phyloP scores from a whole-genome alignment of 2,888 invertebrate species.

The Habroteleia sp. region DNA sequence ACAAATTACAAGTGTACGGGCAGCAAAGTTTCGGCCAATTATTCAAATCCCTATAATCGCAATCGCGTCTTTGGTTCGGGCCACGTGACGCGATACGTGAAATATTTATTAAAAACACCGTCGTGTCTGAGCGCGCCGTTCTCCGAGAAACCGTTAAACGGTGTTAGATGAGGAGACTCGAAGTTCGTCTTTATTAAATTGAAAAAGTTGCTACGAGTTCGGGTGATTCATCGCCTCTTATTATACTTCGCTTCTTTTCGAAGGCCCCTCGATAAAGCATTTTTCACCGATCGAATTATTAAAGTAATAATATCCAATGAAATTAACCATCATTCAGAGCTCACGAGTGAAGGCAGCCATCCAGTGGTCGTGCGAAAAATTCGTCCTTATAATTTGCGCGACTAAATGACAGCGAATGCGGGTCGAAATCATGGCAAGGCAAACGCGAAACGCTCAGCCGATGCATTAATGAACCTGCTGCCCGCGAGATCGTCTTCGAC shows the following conservation, averaged over 20 bases:
- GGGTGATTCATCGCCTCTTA: constrained; percentile 53
- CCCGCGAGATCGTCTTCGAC: too few relatives aligned
- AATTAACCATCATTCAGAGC: constrained; percentile 31
- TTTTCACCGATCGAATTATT: constrained; percentile 35
- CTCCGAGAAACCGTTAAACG: constrained; percentile 32
- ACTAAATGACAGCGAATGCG: too few relatives aligned
- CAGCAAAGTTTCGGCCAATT: too few relatives aligned
- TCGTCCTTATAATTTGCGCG: too few relatives aligned
- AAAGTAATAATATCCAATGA: constrained; percentile 29
- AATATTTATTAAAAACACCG: constrained; percentile 52
- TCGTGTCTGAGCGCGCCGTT: constrained; percentile 9
- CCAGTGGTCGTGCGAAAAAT: too few relatives aligned
- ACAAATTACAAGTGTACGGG: too few relatives aligned
- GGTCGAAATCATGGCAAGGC: too few relatives aligned
- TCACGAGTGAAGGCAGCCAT: too few relatives aligned
- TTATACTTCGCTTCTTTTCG: constrained; percentile 37
- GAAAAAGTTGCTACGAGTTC: constrained; percentile 52
- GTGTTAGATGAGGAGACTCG: constrained; percentile 36
- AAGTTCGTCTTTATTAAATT: constrained; percentile 58
- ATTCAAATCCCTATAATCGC: constrained; percentile 53
- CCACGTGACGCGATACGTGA: constrained; percentile 30
- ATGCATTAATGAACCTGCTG: too few relatives aligned
- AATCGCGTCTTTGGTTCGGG: constrained; percentile 43
- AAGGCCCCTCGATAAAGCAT: constrained; percentile 37
- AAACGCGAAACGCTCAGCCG: too few relatives aligned